These are phyloP conservation scores for Leiothrix lutea DNA, from an alignment of 2,113 vertebrate species.

Conservation along the genomic window DNA sequence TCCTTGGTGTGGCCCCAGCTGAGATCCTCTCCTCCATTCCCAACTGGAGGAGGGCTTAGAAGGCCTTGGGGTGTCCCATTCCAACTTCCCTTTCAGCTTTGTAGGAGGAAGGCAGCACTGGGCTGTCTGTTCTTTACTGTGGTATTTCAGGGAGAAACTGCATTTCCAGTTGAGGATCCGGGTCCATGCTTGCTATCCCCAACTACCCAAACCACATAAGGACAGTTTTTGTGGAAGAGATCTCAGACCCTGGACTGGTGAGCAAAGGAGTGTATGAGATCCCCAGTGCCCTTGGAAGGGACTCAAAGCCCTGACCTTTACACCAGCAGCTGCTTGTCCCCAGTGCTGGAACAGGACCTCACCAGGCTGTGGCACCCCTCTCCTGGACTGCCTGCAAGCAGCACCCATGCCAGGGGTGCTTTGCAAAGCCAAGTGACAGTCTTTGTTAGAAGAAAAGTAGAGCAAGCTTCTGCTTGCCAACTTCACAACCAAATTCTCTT, in stretches of 20 bases:
- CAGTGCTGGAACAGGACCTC: background rate
- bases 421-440: background rate
- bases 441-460: background rate
- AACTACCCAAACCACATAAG: background rate
- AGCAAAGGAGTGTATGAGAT: background rate
- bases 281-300: background rate
- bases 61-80: background rate
- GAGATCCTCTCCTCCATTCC: background rate
- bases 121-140: background rate
- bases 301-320: background rate
- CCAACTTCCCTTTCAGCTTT: background rate
- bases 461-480: background rate
- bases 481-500: background rate
- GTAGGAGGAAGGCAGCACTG: background rate
- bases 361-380: accelerated
- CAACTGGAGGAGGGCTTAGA: background rate
- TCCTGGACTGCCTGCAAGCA: background rate
- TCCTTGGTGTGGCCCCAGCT: background rate
- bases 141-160: background rate
- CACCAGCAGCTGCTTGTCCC: background rate
- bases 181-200: background rate
- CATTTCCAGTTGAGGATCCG: background rate
- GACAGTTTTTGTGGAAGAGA: background rate
- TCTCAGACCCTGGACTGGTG: background rate
- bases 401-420: accelerated